These are phyloP conservation scores for Macropodus opercularis DNA, from an alignment of 2,797 vertebrate genomes.

Conservation along the genomic window DNA sequence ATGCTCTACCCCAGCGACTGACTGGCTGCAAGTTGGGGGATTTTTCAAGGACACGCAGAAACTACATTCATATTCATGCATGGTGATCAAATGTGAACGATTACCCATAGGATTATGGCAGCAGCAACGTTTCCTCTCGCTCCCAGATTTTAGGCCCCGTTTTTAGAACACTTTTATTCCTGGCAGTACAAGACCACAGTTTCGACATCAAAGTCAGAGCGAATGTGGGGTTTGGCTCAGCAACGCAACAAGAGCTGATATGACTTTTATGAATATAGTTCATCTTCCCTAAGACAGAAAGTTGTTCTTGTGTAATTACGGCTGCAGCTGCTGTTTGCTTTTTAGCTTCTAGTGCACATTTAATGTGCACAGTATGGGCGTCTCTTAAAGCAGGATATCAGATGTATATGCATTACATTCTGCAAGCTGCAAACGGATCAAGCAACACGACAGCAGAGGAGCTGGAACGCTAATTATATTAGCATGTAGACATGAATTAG, in stretches of 20 bases:
- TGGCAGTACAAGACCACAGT: conserved; percentile 41
- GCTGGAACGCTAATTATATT: neutral
- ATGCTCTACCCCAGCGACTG: conserved; percentile 16
- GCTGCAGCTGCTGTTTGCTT: conserved; percentile 29
- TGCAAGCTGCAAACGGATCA: neutral
- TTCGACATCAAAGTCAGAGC: conserved; percentile 68
- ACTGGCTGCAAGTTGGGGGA: conserved; percentile 43
- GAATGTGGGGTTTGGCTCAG: conserved; percentile 50
- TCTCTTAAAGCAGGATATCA: neutral
- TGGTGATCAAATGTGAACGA: conserved; percentile 71
- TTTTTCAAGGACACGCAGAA: conserved; percentile 68
- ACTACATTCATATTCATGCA: conserved; percentile 67
- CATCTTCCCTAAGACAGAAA: conserved; percentile 44
- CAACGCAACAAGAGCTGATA: conserved; percentile 52
- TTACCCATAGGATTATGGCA: conserved; percentile 67
- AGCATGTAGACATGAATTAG: conserved; percentile 1
- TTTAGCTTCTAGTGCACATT: conserved; percentile 8
- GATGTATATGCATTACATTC: neutral
- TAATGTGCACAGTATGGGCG: neutral
- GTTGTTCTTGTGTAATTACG: conserved; percentile 36
- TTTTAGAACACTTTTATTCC: conserved; percentile 55
- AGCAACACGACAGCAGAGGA: neutral
- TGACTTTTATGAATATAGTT: conserved; percentile 44
- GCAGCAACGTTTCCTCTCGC: conserved; percentile 50
- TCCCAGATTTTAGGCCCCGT: conserved; percentile 38